Conservation (phyloP, 2,888 invertebrate species). For the Eulithis testata region DNA sequence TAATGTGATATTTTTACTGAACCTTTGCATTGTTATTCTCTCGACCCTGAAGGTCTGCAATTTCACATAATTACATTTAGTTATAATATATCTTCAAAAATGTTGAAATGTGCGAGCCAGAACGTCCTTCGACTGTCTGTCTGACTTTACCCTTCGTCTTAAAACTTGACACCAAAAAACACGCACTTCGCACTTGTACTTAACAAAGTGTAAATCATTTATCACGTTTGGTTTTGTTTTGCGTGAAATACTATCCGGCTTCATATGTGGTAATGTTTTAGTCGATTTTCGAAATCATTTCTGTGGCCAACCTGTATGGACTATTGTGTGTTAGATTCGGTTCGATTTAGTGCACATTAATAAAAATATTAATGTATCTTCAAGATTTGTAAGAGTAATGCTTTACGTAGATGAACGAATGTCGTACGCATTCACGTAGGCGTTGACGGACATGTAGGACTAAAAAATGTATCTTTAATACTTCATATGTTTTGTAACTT, state of each 20-base stretch:
- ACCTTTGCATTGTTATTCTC: no score
- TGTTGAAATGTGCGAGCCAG: no score
- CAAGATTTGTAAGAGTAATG: conserved; percentile 30
- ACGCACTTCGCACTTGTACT: no score
- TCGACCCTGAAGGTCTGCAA: no score
- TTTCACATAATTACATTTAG: no score
- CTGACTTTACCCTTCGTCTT: no score
- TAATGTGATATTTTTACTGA: no score
- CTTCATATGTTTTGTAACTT: conserved; percentile 26
- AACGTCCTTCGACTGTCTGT: no score
- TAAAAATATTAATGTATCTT: conserved; percentile 25
- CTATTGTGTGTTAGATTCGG: conserved; percentile 35
- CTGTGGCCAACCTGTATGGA: conserved; percentile 38
- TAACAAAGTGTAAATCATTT: no score
- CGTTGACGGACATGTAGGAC: conserved; percentile 24
- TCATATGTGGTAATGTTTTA: conserved; percentile 30
- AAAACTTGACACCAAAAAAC: no score
- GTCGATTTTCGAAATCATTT: conserved; percentile 43
- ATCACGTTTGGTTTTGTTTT: conserved; percentile 28
- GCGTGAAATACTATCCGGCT: conserved; percentile 20
- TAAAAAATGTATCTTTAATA: conserved; percentile 26
- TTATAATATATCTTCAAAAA: no score
- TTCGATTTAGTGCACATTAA: conserved; percentile 42
- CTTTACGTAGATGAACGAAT: conserved; percentile 26
- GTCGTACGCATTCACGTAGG: conserved; percentile 24